Conservation (phyloP, 2,797 vertebrate genomes). For the Aulostomus chinensis region DNA sequence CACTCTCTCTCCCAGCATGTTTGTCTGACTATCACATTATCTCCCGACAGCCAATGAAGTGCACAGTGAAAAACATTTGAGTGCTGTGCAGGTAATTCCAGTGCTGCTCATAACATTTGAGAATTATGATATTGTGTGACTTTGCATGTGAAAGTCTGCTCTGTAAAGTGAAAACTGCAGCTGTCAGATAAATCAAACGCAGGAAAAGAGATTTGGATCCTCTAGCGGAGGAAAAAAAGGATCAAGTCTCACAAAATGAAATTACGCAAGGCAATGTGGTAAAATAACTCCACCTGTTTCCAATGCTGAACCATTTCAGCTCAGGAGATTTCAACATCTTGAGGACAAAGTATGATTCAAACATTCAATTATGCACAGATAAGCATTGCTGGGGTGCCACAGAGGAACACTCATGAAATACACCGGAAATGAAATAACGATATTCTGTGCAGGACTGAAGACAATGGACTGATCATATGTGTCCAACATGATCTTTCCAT, state of each 20-base stretch:
- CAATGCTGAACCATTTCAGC: constrained; percentile 11
- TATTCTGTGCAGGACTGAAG: too few relatives aligned
- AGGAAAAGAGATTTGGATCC: constrained; percentile 18
- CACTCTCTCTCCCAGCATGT: too few relatives aligned
- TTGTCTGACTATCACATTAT: too few relatives aligned
- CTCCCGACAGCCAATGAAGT: too few relatives aligned
- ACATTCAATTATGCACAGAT: constrained; percentile 19
- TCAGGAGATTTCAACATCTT: constrained; percentile 24
- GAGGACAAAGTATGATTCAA: constrained; percentile 19
- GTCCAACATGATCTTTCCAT: constrained; percentile 52
- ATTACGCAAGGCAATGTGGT: constrained; percentile 28
- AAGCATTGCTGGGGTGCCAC: constrained; percentile 12
- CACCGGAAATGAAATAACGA: too few relatives aligned
- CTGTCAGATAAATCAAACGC: constrained; percentile 37
- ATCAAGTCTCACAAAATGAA: constrained; percentile 37
- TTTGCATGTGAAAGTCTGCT: constrained; percentile 27
- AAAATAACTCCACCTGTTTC: constrained; percentile 53
- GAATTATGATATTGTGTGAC: constrained; percentile 1
- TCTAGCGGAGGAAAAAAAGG: constrained; percentile 19
- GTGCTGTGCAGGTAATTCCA: neutral
- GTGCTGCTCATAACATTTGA: neutral
- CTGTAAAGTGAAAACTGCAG: constrained; percentile 29
- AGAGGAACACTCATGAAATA: constrained; percentile 21
- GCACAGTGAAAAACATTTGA: neutral
- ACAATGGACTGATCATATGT: constrained; percentile 29